Conservation (phyloP, 2,888 invertebrate genomes). For the Auanema freiburgensis region DNA sequence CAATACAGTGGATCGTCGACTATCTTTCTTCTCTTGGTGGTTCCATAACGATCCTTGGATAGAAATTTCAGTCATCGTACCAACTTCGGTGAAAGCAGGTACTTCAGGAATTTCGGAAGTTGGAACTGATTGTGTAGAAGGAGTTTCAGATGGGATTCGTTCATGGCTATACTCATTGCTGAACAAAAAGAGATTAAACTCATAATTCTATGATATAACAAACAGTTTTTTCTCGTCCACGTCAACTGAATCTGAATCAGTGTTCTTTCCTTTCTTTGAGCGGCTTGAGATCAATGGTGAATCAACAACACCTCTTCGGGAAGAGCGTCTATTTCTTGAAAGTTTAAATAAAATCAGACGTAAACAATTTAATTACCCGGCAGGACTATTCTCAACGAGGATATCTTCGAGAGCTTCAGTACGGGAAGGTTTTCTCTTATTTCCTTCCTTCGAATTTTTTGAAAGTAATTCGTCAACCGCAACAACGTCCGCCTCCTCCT, state of each 20-base stretch:
- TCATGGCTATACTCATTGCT: too few relatives aligned
- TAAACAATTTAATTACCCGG: background rate
- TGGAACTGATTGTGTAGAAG: background rate
- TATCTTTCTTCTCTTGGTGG: constrained; percentile 13
- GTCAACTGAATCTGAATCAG: background rate
- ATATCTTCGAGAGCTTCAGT: background rate
- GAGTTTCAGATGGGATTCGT: background rate
- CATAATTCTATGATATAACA: background rate
- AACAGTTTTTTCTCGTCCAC: background rate
- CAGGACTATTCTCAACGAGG: background rate
- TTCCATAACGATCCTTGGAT: background rate
- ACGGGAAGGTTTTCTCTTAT: background rate
- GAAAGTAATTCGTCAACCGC: background rate
- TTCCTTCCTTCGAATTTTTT: background rate
- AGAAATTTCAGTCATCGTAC: constrained; percentile 11
- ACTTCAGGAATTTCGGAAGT: background rate
- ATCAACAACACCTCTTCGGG: background rate
- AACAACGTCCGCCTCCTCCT: background rate
- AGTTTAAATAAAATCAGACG: background rate
- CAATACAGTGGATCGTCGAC: background rate
- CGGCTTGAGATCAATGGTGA: background rate
- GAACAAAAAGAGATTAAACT: too few relatives aligned
- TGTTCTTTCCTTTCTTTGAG: too few relatives aligned
- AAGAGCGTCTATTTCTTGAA: background rate
- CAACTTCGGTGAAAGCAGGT: background rate